Evolutionary conservation across 2,113 vertebrate species (phyloP).

Genomic region (Sinocyclocheilus grahami): DNA sequence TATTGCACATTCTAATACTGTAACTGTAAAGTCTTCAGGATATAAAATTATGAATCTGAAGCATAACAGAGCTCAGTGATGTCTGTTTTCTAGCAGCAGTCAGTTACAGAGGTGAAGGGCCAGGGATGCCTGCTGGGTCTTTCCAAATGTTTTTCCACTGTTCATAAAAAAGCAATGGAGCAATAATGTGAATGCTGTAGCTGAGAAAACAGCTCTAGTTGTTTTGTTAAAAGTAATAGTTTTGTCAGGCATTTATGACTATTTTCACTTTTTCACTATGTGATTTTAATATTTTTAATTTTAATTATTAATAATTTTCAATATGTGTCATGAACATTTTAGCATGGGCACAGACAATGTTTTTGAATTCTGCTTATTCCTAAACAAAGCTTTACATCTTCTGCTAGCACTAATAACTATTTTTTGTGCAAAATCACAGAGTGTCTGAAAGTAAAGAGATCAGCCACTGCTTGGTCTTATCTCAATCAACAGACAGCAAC

Average conservation of each 20-base stretch:
- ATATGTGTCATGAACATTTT: too few relatives aligned
- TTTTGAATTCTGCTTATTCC: background rate
- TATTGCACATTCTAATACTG: too few relatives aligned
- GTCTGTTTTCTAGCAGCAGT: background rate
- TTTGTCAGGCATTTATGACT: background rate
- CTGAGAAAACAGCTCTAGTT: background rate
- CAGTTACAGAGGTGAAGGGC: background rate
- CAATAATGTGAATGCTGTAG: background rate
- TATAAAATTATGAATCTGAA: background rate
- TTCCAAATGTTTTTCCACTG: constrained; percentile 15
- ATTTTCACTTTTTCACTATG: background rate
- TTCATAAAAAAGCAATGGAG: background rate
- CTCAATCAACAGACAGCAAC: background rate
- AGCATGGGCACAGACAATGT: too few relatives aligned
- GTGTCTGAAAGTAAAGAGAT: background rate
- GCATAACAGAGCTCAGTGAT: background rate
- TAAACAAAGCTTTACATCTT: background rate
- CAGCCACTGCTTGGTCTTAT: background rate
- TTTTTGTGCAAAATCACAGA: background rate
- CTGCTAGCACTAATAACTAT: background rate
- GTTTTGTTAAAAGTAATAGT: background rate
- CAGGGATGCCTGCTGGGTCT: background rate
- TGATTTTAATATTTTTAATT: too few relatives aligned
- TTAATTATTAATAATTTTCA: too few relatives aligned
- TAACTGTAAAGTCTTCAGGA: background rate